phyloP scores from a whole-genome alignment of 2,888 invertebrate genomes.

The Trimorus sp. region DNA sequence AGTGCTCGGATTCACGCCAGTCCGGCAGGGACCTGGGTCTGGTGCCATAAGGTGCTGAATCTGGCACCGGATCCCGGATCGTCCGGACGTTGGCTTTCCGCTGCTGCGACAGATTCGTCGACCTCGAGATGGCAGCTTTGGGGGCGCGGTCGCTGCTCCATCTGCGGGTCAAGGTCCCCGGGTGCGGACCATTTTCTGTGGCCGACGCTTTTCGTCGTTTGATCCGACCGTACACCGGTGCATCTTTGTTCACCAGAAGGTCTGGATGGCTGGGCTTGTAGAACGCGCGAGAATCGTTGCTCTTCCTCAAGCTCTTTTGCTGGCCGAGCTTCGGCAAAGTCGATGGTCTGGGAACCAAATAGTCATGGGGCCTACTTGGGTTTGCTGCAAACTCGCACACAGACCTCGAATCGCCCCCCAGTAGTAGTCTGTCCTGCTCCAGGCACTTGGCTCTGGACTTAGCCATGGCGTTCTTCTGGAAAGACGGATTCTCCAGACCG shows the following conservation, averaged over 20 bases:
- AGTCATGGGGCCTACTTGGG: conserved; percentile 36
- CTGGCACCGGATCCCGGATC: conserved; percentile 69
- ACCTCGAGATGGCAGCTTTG: conserved; percentile 37
- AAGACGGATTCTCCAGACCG: conserved; percentile 50
- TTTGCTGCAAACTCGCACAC: conserved; percentile 72
- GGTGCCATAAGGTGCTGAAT: conserved; percentile 56
- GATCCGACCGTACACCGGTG: conserved; percentile 77
- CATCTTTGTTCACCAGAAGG: conserved; percentile 70
- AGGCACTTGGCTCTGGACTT: conserved; percentile 4
- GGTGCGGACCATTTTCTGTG: conserved; percentile 44
- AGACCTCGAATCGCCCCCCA: conserved; percentile 70
- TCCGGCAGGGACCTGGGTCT: conserved; percentile 67
- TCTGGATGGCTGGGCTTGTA: conserved; percentile 66
- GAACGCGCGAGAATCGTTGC: conserved; percentile 65
- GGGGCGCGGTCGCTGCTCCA: conserved; percentile 52
- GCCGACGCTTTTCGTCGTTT: conserved; percentile 75
- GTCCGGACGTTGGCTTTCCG: conserved; percentile 45
- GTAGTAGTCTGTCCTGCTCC: conserved; percentile 62
- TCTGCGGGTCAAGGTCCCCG: conserved; percentile 39
- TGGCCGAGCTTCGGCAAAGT: conserved; percentile 76
- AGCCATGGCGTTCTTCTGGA: conserved; percentile 17
- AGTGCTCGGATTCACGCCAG: conserved; percentile 61
- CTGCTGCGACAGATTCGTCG: conserved; percentile 46
- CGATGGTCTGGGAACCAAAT: conserved; percentile 74
- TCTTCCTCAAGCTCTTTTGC: conserved; percentile 35